phyloP scores from a whole-genome alignment of 1,140 invertebrate genomes.

The Bombus superbus region DNA sequence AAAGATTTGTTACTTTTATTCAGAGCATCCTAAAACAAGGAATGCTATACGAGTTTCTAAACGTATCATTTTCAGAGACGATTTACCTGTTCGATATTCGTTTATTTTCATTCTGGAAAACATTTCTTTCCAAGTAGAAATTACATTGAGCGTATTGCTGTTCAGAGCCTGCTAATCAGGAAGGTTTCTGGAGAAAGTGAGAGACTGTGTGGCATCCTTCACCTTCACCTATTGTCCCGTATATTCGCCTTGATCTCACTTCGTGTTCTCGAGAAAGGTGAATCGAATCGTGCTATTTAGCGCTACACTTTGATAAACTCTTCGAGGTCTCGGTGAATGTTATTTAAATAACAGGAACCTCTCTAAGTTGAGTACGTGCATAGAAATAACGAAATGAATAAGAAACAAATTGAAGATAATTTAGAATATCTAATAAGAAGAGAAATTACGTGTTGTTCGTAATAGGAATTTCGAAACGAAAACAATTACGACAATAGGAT shows the following conservation, averaged over 20 bases:
- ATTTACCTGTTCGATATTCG: background rate
- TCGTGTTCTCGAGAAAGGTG: slow-evolving; percentile 26
- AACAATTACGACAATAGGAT: too few relatives aligned
- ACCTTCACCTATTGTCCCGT: slow-evolving; percentile 75
- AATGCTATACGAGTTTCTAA: background rate
- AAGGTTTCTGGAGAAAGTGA: slow-evolving; percentile 77
- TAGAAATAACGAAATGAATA: background rate
- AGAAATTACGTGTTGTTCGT: background rate
- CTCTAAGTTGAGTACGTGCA: too few relatives aligned
- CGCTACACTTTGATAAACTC: background rate
- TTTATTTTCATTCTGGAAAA: background rate
- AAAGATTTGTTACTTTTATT: background rate
- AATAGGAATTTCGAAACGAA: background rate
- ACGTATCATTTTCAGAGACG: background rate
- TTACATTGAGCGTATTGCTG: background rate
- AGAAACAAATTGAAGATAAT: background rate
- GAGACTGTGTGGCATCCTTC: slow-evolving; percentile 75
- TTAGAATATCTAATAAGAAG: too few relatives aligned
- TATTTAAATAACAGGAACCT: background rate
- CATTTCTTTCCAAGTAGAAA: background rate
- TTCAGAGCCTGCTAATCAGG: slow-evolving; percentile 30
- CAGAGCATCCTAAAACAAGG: too few relatives aligned
- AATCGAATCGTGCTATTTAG: slow-evolving; percentile 4
- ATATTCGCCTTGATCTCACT: slow-evolving; percentile 67
- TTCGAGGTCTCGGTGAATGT: too few relatives aligned